Evolutionary conservation across 2,888 invertebrate genomes (phyloP).

Genomic region (Polietes domitor): DNA sequence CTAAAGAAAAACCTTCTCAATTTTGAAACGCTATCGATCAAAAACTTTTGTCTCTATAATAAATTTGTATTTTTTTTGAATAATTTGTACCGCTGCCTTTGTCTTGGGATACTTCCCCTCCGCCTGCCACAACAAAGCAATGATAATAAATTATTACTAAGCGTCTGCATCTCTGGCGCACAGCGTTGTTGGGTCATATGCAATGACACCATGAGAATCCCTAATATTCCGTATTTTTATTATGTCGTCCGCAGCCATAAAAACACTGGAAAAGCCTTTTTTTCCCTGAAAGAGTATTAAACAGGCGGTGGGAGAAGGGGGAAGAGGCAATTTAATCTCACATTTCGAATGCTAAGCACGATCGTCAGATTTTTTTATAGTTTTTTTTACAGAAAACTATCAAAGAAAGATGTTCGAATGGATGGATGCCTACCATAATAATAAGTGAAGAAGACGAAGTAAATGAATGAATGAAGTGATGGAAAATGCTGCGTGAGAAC

Average conservation of each 20-base stretch:
- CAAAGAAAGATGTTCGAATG: too few relatives aligned
- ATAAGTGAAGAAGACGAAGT: background rate
- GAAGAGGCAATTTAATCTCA: constrained; percentile 32
- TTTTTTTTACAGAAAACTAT: background rate
- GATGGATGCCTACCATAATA: too few relatives aligned
- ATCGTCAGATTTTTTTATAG: constrained; percentile 25
- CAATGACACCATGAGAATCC: constrained; percentile 16
- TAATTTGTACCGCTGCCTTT: too few relatives aligned
- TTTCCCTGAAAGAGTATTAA: background rate
- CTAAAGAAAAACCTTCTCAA: too few relatives aligned
- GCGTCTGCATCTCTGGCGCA: background rate
- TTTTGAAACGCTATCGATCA: too few relatives aligned
- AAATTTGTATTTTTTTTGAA: too few relatives aligned
- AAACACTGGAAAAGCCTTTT: background rate
- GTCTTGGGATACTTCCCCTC: background rate
- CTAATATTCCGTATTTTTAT: constrained; percentile 15
- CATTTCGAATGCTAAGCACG: constrained; percentile 44
- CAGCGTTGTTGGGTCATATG: background rate
- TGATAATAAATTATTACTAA: constrained; percentile 25
- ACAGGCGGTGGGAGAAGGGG: background rate
- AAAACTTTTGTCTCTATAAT: too few relatives aligned
- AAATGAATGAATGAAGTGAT: background rate
- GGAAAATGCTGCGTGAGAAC: constrained; percentile 6
- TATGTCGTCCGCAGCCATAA: background rate
- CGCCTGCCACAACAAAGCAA: background rate